phyloP scores from a whole-genome alignment of 2,888 invertebrate species.

The Patella caerulea region DNA sequence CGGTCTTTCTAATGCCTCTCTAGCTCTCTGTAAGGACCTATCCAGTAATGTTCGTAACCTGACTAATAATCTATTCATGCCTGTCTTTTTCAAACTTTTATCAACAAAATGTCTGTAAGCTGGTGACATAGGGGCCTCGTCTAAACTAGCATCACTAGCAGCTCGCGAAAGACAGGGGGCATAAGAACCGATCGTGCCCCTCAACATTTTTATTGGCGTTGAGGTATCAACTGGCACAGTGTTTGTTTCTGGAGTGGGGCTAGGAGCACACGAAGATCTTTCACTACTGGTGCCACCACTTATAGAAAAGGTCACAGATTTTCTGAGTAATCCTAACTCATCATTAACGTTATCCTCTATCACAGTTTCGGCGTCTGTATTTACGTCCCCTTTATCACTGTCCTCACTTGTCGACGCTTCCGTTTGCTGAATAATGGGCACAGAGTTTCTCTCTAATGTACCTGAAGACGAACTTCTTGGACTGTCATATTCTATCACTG shows the following conservation, averaged over 20 bases:
- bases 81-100: conserved; percentile 88
- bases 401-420: conserved; percentile 29
- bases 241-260: conserved; percentile 38
- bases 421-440: conserved; percentile 43
- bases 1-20: conserved; percentile 62
- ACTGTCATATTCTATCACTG: conserved; percentile 61
- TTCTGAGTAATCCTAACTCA: conserved; percentile 12
- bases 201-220: conserved; percentile 44
- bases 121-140: conserved; percentile 52
- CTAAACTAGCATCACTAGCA: conserved; percentile 64
- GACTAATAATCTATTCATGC: conserved; percentile 83
- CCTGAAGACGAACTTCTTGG: conserved; percentile 27
- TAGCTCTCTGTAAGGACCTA: conserved; percentile 66
- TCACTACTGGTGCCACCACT: conserved; percentile 36
- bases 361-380: conserved; percentile 34
- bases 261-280: conserved; percentile 44
- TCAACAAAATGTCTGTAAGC: conserved; percentile 83
- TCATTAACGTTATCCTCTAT: conserved; percentile 28
- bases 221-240: conserved; percentile 46
- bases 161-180: conserved; percentile 52
- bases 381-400: conserved; percentile 33
- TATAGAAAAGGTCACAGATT: conserved; percentile 26
- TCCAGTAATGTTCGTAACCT: conserved; percentile 78
- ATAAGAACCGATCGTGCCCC: conserved; percentile 26
- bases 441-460: conserved; percentile 43